Base-by-base conservation (phyloP, 2,888 invertebrate species). In the Hemaris fuciformis region DNA sequence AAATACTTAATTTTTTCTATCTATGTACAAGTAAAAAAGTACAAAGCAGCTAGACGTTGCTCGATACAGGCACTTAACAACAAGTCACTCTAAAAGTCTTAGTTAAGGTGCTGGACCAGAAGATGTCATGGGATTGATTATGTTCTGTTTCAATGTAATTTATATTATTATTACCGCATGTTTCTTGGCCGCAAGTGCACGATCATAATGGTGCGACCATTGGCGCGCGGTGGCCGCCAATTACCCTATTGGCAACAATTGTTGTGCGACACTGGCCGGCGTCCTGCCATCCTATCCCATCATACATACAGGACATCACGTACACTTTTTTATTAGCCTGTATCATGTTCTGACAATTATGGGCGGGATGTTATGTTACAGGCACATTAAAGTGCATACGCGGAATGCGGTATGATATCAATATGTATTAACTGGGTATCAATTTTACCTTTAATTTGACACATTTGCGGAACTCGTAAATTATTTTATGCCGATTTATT, bases 201-300 rank as follows among this genome's bases (percentile, higher is more conserved):
- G 43, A 62, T 68, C 73, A 71, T 87, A 90, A 89, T 89, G 89
- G 89, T 89, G 91, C 86, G 91, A 90, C 89, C 90, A 91, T 83
- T 85, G 89, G 88, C 87, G 88, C 90, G 88, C 88, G 85, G 88
- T 81, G 88, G 79, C 80, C 82, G 84, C 81, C 90, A 90, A 91
- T 91, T 92, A 87, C 85, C 85, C 84, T 89, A 91, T 92, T 91
- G 91, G 76, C 79, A 82, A 78, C 91, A 91, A 92, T 91, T 92
- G 91, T 90, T 91, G 91, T 92, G 91, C 91, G 91, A 92, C 89
- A 69, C 84, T 84, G 87, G 64, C 85, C 88, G 83, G 72, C 81
- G 83, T 77, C 75, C 79, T 77, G 74, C 71, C 68, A 43, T 34
- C 27, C 60, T 57, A 58, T 60, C 60, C 60, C 58, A 53, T 59